Conservation (phyloP, 2,888 invertebrate genomes). For the Synergus umbraculus region DNA sequence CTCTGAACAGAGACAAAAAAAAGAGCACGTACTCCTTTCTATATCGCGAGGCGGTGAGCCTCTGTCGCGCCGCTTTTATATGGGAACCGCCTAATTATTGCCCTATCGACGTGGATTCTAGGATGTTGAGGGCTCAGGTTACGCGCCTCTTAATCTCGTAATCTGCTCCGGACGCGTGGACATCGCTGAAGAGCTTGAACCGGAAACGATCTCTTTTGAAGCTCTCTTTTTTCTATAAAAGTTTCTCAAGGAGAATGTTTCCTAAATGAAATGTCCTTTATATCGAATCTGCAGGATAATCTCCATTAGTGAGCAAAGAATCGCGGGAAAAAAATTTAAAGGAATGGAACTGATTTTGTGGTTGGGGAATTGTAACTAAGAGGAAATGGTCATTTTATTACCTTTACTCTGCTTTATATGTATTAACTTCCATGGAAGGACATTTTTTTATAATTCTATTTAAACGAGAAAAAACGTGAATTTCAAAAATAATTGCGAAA, state of each 20-base stretch:
- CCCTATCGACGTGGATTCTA: slow-evolving; percentile 66
- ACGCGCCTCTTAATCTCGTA: slow-evolving; percentile 53
- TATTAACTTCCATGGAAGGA: too few species aligned
- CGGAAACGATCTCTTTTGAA: slow-evolving; percentile 28
- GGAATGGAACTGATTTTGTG: background rate
- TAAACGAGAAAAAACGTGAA: too few species aligned
- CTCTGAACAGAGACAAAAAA: slow-evolving; percentile 43
- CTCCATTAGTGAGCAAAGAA: background rate
- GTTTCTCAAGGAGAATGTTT: background rate
- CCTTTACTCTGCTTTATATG: too few species aligned
- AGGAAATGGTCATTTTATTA: background rate
- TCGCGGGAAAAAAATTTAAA: background rate
- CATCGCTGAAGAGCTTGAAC: slow-evolving; percentile 36
- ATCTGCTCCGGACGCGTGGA: slow-evolving; percentile 49
- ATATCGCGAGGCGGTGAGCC: slow-evolving; percentile 48
- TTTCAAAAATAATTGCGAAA: slow-evolving; percentile 21
- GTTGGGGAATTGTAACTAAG: background rate
- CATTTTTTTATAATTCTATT: too few species aligned
- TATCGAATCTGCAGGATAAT: background rate
- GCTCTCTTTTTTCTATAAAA: background rate
- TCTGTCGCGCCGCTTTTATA: slow-evolving; percentile 56
- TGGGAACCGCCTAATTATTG: slow-evolving; percentile 71
- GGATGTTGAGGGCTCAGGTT: slow-evolving; percentile 51
- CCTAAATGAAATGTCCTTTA: background rate
- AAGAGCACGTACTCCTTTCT: slow-evolving; percentile 48